Evolutionary conservation across 2,797 vertebrate species (phyloP).

Genomic region (Adelosebastes latens): DNA sequence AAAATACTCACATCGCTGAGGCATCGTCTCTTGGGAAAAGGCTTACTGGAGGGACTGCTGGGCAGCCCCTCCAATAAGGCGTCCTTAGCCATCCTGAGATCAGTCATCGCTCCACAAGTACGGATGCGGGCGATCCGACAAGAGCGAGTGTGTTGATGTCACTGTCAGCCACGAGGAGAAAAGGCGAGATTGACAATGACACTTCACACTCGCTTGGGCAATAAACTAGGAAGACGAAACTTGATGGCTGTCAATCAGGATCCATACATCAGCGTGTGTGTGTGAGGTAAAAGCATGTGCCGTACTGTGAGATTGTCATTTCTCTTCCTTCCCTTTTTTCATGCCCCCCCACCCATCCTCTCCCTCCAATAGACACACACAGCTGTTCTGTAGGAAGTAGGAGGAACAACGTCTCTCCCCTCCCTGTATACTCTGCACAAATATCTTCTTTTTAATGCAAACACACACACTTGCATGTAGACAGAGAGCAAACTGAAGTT

Average conservation of each 20-base stretch:
- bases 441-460: conserved; percentile 37
- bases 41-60: conserved; percentile 55
- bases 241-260: conserved; percentile 38
- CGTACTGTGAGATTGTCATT: conserved; percentile 47
- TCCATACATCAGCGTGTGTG: conserved; percentile 6
- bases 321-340: conserved; percentile 70
- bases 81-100: conserved; percentile 68
- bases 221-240: conserved; percentile 3
- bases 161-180: conserved; percentile 38
- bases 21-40: conserved; percentile 72
- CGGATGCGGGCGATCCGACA: conserved; percentile 32
- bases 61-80: conserved; percentile 42
- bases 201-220: conserved; percentile 39
- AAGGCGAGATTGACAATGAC: conserved; percentile 46
- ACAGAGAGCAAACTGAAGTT: conserved; percentile 17
- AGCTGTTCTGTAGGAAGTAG: conserved; percentile 59
- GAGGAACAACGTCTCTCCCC: conserved; percentile 49
- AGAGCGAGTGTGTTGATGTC: conserved; percentile 41
- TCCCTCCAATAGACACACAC: conserved; percentile 34
- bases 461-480: not conserved
- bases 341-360: not conserved
- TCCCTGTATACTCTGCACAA: conserved; percentile 26
- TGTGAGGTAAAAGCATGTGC: conserved; percentile 18
- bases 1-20: conserved; percentile 82
- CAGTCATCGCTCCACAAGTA: conserved; percentile 60